Base-by-base conservation (phyloP, 2,888 invertebrate genomes). In the Sesia apiformis region DNA sequence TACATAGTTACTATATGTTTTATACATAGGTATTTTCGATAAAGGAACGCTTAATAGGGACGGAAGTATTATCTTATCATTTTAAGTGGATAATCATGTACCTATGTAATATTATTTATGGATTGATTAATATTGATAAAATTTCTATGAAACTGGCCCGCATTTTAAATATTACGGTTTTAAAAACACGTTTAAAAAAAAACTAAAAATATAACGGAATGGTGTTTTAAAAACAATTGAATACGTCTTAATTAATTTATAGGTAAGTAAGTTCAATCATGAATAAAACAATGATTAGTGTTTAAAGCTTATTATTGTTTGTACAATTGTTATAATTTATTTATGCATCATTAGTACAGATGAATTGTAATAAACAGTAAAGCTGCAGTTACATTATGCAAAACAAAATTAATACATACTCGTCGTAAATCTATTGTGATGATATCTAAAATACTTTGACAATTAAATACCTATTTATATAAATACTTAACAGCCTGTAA, bases 231-330 rank as follows among this genome's bases (percentile, higher is more conserved):
- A 23, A 23, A 23, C 23, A 23, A 23, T 23, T 23, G 23, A 23
- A 23, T 23, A 23, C 23, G 23, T 23, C n/a, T n/a, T n/a, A n/a
- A n/a, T n/a, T 23, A 23, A 23, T 23, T 23, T 23, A 42, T 6
- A 42, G 42, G 42, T 5, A 42, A 42, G 42, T 5, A 42, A 42
- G 1, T 42, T 42, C 42, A 42, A 42, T 5, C 2, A 4, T 41
- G 63, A 66, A 71, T 62, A 67, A 74, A 60, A 66, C 67, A 65
- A 64, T 56, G 53, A 40, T 56, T 57, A 70, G 74, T 78, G 72
- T 82, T 86, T 87, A 86, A 87, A 88, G 88, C 88, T 84, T 87
- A 81, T 88, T 83, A 84, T 83, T 85, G 42, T 86, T 87, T 87
- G 81, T 85, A 87, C 84, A 39, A 81, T 70, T 81, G 76, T 86